A percentile compares a stretch with the other conserved stretches of the same genome.
Conservation (phyloP, 2,888 invertebrate genomes). For the Sphaerophoria rueppellii region DNA sequence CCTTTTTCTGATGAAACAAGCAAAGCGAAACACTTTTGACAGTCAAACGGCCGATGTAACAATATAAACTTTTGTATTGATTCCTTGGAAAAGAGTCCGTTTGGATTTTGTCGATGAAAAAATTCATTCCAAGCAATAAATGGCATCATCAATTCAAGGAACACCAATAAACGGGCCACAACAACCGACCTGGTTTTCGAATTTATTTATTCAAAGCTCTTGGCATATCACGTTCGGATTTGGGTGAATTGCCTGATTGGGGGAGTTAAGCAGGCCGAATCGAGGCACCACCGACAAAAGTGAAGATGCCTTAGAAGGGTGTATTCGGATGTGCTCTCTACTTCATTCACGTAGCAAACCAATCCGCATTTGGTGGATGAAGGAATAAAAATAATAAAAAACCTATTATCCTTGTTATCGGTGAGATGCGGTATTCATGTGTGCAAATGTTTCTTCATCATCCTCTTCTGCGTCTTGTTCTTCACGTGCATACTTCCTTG, state of each 20-base stretch:
- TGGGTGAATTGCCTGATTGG: background rate
- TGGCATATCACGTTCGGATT: conserved; percentile 23
- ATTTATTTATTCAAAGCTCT: conserved; percentile 12
- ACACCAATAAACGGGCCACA: background rate
- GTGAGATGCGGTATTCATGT: conserved; percentile 64
- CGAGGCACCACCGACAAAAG: too few species aligned
- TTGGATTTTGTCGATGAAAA: background rate
- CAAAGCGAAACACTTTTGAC: too few species aligned
- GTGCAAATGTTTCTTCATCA: conserved; percentile 50
- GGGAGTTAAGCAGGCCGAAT: too few species aligned
- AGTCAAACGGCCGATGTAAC: too few species aligned
- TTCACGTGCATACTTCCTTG: conserved; percentile 45
- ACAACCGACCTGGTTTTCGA: background rate
- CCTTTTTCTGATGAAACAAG: too few species aligned
- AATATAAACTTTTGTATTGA: too few species aligned
- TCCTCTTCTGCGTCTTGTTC: background rate
- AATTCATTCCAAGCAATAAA: background rate
- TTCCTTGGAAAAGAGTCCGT: too few species aligned
- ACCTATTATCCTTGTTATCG: conserved; percentile 73
- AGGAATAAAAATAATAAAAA: conserved; percentile 72
- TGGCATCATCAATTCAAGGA: background rate
- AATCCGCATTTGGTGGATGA: conserved; percentile 54
- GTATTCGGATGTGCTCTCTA: conserved; percentile 2
- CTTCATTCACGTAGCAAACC: conserved; percentile 65
- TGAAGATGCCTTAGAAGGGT: background rate